Percentiles rank a stretch among this genome's conserved stretches.
These are phyloP conservation scores for Aythya baeri DNA, from an alignment of 2,113 vertebrate genomes.

Conservation along the genomic window DNA sequence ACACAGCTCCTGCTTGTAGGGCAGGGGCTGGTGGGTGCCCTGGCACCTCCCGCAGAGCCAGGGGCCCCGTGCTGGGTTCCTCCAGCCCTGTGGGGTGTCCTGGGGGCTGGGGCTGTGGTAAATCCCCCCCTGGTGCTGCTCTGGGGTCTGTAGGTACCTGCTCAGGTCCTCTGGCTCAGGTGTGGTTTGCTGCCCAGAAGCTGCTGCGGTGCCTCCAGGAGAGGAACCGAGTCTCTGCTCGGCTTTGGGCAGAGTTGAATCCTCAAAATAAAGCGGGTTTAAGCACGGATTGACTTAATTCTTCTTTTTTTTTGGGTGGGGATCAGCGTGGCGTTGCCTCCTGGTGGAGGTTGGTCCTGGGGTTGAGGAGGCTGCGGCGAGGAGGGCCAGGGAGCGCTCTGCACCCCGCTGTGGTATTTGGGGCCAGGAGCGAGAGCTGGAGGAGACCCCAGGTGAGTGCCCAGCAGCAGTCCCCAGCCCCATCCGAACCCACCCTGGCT, in stretches of 20 bases:
- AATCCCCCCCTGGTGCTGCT: background rate
- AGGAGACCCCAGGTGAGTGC: background rate
- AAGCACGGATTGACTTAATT: accelerated
- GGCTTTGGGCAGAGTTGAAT: background rate
- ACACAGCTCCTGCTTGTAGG: background rate
- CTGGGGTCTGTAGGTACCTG: background rate
- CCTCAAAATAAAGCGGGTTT: background rate
- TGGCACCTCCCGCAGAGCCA: too few species aligned
- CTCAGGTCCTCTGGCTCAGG: accelerated
- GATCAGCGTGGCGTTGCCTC: background rate
- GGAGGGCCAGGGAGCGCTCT: background rate
- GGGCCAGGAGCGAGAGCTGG: accelerated
- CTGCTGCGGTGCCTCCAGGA: background rate
- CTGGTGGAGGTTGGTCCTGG: background rate
- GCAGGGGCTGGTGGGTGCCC: too few species aligned
- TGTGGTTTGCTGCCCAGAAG: background rate
- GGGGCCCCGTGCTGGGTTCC: too few species aligned
- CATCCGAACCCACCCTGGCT: too few species aligned
- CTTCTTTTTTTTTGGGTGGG: background rate
- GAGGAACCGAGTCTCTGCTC: background rate
- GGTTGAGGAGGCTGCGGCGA: background rate
- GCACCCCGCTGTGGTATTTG: accelerated
- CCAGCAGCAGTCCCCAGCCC: accelerated
- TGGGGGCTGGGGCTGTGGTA: accelerated
- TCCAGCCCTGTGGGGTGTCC: accelerated